phyloP scores from a whole-genome alignment of 2,888 invertebrate genomes.

The Agriopis leucophaearia region DNA sequence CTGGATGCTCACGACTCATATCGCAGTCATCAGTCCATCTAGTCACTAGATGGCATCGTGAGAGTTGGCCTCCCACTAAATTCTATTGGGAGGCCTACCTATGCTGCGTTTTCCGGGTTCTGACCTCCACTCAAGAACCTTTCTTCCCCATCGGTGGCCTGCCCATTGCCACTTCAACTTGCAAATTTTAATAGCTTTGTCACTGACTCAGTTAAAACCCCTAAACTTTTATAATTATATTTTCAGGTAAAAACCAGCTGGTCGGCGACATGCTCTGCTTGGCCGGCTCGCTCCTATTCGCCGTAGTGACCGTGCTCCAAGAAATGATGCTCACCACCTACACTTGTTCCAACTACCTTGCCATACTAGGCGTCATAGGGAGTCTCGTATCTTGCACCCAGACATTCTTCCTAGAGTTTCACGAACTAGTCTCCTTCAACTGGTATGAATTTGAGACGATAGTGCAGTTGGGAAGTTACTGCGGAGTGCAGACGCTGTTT shows the following conservation, averaged over 20 bases:
- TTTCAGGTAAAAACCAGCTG: slow-evolving; percentile 91
- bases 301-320: slow-evolving; percentile 92
- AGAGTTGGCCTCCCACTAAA: no score
- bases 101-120: no score
- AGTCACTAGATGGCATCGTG: no score
- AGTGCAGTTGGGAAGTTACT: slow-evolving; percentile 87
- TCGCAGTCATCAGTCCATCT: no score
- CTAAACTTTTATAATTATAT: background rate
- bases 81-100: no score
- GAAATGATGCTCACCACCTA: slow-evolving; percentile 93
- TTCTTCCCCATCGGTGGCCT: no score
- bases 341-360: slow-evolving; percentile 92
- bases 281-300: slow-evolving; percentile 92
- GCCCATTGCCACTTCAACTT: no score
- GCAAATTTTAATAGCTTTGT: no score
- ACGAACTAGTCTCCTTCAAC: slow-evolving; percentile 88
- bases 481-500: slow-evolving; percentile 90
- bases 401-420: slow-evolving; percentile 91
- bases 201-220: background rate
- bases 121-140: no score
- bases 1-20: no score
- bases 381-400: slow-evolving; percentile 92
- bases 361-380: slow-evolving; percentile 93
- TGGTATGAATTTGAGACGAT: slow-evolving; percentile 90
- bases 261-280: slow-evolving; percentile 94